Conservation (phyloP, 2,797 vertebrate species). For the Margarornis squamiger region DNA sequence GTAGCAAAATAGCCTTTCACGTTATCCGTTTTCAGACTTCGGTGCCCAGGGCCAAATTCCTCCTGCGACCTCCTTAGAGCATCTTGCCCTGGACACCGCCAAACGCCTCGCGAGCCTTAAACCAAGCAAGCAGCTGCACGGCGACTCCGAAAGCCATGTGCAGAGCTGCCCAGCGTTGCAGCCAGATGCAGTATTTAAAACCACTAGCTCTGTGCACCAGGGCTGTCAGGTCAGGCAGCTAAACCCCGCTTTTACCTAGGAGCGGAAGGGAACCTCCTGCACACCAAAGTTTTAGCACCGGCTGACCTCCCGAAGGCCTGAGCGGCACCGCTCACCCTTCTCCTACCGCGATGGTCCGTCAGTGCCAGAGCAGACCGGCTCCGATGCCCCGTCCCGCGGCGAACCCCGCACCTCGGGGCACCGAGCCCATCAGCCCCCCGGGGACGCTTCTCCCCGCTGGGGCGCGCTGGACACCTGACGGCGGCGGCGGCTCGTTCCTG, state of each 20-base stretch:
- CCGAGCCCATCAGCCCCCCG: neutral
- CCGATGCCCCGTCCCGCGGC: neutral
- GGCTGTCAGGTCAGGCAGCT: neutral
- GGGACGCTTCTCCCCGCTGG: neutral
- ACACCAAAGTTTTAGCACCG: neutral
- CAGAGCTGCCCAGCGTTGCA: neutral
- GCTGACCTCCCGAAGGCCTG: neutral
- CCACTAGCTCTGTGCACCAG: neutral
- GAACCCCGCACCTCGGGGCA: neutral
- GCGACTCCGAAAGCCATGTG: neutral
- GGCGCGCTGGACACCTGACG: neutral
- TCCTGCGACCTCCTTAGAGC: neutral
- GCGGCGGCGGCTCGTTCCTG: neutral
- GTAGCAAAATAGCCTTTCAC: neutral
- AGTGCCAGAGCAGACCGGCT: neutral
- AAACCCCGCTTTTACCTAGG: neutral
- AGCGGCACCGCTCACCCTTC: neutral
- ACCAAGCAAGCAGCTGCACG: accelerated
- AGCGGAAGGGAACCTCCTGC: neutral
- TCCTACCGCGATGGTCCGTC: neutral
- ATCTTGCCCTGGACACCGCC: neutral
- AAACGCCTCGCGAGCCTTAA: neutral
- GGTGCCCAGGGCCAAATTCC: neutral
- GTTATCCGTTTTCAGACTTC: neutral
- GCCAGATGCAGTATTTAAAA: neutral